These are phyloP conservation scores for Galago senegalensis DNA, from an alignment of 2,797 vertebrate species.

Conservation along the genomic window DNA sequence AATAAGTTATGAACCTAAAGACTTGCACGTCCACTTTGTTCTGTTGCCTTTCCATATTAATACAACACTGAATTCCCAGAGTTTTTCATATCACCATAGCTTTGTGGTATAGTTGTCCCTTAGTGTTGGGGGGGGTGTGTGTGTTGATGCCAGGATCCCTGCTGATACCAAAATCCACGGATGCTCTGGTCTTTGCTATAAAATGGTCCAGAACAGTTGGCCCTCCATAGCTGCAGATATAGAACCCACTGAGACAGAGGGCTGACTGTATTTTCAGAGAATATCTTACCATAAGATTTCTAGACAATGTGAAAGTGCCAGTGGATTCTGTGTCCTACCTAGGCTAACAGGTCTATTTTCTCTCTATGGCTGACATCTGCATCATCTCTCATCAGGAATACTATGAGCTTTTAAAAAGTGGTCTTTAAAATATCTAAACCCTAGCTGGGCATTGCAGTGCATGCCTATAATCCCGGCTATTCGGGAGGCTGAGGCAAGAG, in stretches of 20 bases:
- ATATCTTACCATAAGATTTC: not conserved
- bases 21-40: not conserved
- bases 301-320: not conserved
- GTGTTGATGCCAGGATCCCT: not conserved
- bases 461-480: too few species aligned
- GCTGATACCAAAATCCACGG: not conserved
- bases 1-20: not conserved
- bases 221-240: not conserved
- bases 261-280: not conserved
- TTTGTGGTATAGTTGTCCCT: not conserved
- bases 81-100: not conserved
- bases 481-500: too few species aligned
- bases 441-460: not conserved
- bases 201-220: too few species aligned
- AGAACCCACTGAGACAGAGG: not conserved
- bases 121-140: not conserved
- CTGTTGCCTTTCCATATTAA: not conserved
- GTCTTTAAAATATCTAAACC: not conserved
- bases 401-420: not conserved
- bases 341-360: not conserved
- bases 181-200: not conserved
- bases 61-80: not conserved
- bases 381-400: not conserved
- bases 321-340: not conserved
- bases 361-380: not conserved